phyloP scores from a whole-genome alignment of 2,888 invertebrate species.

The Sarcophaga variegata region DNA sequence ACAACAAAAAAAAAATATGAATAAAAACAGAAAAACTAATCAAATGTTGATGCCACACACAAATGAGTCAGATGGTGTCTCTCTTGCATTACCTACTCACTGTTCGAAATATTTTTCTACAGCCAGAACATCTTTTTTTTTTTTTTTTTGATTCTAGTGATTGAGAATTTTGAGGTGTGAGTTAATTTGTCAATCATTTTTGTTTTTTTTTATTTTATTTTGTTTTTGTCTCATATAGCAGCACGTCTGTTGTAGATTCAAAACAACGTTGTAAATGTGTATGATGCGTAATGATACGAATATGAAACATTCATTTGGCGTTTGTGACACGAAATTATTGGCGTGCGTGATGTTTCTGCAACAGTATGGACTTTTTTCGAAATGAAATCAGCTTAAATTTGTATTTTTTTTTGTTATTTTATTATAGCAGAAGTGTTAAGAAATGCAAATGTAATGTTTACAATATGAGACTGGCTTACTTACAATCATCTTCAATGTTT shows the following conservation, averaged over 20 bases:
- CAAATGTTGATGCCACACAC: constrained; percentile 64
- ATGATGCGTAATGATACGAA: constrained; percentile 59
- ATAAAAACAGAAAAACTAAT: constrained; percentile 68
- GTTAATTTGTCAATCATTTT: constrained; percentile 59
- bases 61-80: constrained; percentile 60
- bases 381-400: constrained; percentile 36
- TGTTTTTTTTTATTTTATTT: not conserved
- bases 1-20: constrained; percentile 4
- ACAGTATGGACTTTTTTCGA: constrained; percentile 4
- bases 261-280: not conserved
- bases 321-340: constrained; percentile 73
- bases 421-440: not conserved
- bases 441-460: constrained; percentile 23
- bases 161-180: constrained; percentile 57
- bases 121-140: not conserved
- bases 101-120: not conserved
- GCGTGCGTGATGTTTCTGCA: constrained; percentile 78
- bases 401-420: not conserved
- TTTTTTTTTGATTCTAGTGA: not conserved
- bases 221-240: constrained; percentile 2
- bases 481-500: too few relatives aligned
- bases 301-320: constrained; percentile 71
- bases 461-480: constrained; percentile 2
- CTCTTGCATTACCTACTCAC: constrained; percentile 7
- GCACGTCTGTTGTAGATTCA: not conserved